Percentiles rank a stretch among this genome's conserved stretches.
Evolutionary conservation across 2,888 invertebrate species (phyloP).

Genomic region (Tetanocera ferruginea): DNA sequence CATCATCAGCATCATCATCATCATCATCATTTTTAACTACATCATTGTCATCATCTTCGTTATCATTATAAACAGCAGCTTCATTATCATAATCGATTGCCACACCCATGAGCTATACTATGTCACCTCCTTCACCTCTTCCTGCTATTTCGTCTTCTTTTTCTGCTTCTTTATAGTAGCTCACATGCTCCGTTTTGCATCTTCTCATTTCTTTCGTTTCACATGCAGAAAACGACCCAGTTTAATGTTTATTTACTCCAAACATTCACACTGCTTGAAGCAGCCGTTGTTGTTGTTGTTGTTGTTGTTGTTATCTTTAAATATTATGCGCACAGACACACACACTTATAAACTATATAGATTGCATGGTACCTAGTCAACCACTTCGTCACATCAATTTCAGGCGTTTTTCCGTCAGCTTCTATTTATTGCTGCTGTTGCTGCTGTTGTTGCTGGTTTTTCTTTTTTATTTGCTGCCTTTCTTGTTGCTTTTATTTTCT

Average conservation of each 20-base stretch:
- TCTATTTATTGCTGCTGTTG: constrained; percentile 19
- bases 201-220: background rate
- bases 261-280: background rate
- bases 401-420: constrained; percentile 6
- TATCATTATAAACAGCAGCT: constrained; percentile 15
- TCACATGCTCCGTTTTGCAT: background rate
- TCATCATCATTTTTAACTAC: background rate
- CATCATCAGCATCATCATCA: background rate
- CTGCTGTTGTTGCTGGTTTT: background rate
- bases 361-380: background rate
- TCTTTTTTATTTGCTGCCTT: background rate
- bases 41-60: background rate
- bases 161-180: background rate
- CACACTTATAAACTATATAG: background rate
- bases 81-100: constrained; percentile 24
- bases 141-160: background rate
- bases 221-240: background rate
- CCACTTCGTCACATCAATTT: constrained; percentile 8
- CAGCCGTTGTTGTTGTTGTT: too few species aligned
- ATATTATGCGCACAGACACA: background rate
- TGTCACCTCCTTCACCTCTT: background rate
- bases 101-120: background rate
- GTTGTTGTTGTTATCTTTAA: too few species aligned
- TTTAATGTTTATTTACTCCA: constrained; percentile 9
- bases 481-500: background rate